Conservation (phyloP, 2,888 invertebrate genomes). For the Cosmia trapezina region DNA sequence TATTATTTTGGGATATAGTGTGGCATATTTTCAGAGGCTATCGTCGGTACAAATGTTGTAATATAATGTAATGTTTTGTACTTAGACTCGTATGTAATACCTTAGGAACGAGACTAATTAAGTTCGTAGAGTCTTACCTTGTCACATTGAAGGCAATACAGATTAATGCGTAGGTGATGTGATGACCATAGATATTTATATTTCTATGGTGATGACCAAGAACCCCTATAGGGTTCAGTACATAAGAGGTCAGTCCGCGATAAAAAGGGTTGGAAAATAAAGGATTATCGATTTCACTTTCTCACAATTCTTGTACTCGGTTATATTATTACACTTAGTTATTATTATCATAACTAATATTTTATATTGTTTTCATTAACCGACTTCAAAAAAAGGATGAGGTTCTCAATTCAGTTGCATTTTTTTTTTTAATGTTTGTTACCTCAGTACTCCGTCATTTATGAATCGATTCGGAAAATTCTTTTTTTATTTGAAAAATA, state of each 20-base stretch:
- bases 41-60: neutral
- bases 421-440: too few relatives aligned
- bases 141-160: neutral
- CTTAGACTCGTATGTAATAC: too few relatives aligned
- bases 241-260: neutral
- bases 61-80: slow-evolving; percentile 11
- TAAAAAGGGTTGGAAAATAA: neutral
- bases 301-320: too few relatives aligned
- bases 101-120: neutral
- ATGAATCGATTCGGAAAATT: too few relatives aligned
- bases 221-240: neutral
- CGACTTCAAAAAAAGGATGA: too few relatives aligned
- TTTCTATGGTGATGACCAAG: neutral
- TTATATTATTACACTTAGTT: too few relatives aligned
- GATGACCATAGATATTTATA: too few relatives aligned
- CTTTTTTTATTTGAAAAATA: too few relatives aligned
- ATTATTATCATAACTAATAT: too few relatives aligned
- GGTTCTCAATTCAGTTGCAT: too few relatives aligned
- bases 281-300: neutral
- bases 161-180: neutral
- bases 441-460: too few relatives aligned
- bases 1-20: slow-evolving; percentile 32
- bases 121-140: neutral
- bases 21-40: neutral
- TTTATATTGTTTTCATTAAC: too few relatives aligned